Evolutionary conservation across 2,113 vertebrate species (phyloP).

Genomic region (Aleadryas rufinucha): DNA sequence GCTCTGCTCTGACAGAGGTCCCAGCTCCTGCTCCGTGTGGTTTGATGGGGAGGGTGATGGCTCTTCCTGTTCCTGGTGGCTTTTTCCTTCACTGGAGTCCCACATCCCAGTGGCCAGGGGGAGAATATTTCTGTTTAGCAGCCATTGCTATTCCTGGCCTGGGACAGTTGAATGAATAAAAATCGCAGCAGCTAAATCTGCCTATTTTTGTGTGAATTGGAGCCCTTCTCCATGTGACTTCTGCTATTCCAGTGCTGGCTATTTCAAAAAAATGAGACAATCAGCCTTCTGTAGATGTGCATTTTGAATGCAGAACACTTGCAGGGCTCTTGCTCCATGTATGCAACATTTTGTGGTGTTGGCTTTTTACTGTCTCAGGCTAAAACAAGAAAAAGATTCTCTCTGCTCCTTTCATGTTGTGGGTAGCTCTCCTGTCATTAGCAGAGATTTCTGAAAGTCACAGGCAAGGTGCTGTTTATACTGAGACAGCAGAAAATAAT

Average conservation of each 20-base stretch:
- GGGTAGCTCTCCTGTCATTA: background rate
- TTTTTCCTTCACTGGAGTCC: background rate
- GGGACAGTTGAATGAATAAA: background rate
- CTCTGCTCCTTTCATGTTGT: background rate
- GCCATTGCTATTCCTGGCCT: background rate
- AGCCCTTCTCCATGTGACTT: slow-evolving; percentile 42
- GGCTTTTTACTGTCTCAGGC: background rate
- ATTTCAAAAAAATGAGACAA: slow-evolving; percentile 30
- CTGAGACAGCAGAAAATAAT: background rate
- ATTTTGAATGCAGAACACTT: slow-evolving; percentile 55
- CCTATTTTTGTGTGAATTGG: slow-evolving; percentile 31
- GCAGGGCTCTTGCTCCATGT: slow-evolving; percentile 15
- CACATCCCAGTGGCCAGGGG: background rate
- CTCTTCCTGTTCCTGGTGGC: background rate
- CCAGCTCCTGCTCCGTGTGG: background rate
- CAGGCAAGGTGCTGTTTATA: background rate
- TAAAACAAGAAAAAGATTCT: background rate
- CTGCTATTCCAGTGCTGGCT: slow-evolving; percentile 39
- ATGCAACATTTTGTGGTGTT: slow-evolving; percentile 24
- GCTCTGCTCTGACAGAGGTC: background rate
- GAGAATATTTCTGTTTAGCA: background rate
- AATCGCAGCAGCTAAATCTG: slow-evolving; percentile 25
- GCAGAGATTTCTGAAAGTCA: background rate
- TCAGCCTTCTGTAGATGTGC: slow-evolving; percentile 39
- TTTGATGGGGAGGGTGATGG: background rate